Base-by-base conservation (phyloP, 2,113 vertebrate genomes). In the Sinocyclocheilus grahami region DNA sequence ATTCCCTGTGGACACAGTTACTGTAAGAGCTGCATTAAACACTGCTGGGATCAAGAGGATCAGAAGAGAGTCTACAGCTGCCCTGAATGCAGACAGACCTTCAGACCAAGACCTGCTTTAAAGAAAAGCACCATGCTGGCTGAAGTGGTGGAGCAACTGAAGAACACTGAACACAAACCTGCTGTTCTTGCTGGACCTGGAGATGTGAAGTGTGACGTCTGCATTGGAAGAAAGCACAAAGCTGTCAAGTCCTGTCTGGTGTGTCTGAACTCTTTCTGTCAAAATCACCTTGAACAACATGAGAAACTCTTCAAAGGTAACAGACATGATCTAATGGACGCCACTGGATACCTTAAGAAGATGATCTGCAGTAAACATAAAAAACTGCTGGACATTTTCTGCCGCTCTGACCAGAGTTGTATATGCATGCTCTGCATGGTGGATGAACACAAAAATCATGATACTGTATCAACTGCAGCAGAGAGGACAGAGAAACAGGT, bases 1-100 rank as follows among this genome's bases (percentile, higher is more conserved):
- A 77, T 77, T 48, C 74, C 74, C 39, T 77, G 74, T 51, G 42
- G 71, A 42, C 71, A 39, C 69, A 72, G 8, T 72, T 72, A 72
- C 33, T 37, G 37, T 42, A 39, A 2, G 46, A 53, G 42, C 33
- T 74, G 37, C 69, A 42, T 74, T 22, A 42, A 18, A 42, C 8
- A 27, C 75, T 18, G 2, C 75, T 77, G 75, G n/a, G 16, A 77
- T 77, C 46, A 30, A 14, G 11, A 20, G 3, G 27, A 33, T 20
- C 48, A 9, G 14, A 18, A 18, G 13, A 18, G 27, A 18, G 14
- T 33, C 48, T 67, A 30, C 63, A 78, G 76, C 76, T 78, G 76
- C 76, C 76, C 76, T 78, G 24, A 78, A 7, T 78, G 76, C 16
- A 16, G 24, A 78, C 51, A 58, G 27, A 55, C 51, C 76, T 58